These are phyloP conservation scores for Polydrusus tereticollis DNA, from an alignment of 2,888 invertebrate genomes.

Conservation along the genomic window DNA sequence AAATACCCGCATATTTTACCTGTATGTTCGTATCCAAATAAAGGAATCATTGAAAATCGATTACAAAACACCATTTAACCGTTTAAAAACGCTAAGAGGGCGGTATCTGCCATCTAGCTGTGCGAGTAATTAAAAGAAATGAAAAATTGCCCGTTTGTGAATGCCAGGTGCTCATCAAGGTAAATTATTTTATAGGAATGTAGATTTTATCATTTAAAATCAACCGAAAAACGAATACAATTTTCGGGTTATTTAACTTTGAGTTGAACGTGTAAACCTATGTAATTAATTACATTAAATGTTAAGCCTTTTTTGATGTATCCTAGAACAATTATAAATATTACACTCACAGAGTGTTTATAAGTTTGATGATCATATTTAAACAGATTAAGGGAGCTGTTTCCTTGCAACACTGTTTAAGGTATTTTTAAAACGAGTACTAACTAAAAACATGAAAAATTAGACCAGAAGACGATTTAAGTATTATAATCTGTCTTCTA, in stretches of 20 bases:
- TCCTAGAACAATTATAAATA: no score
- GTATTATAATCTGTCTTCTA: no score
- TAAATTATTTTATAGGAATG: conserved; percentile 41
- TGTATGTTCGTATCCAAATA: not conserved
- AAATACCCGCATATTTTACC: not conserved
- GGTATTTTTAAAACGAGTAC: no score
- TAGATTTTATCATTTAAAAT: conserved; percentile 49
- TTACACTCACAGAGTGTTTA: no score
- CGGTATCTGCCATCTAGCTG: conserved; percentile 44
- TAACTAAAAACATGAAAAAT: no score
- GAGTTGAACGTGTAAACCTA: not conserved
- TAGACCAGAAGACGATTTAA: no score
- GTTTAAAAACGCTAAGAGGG: conserved; percentile 35
- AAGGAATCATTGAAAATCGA: not conserved
- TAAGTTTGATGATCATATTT: no score
- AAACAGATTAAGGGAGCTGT: no score
- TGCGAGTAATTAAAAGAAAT: conserved; percentile 48
- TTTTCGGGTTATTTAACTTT: conserved; percentile 33
- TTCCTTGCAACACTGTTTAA: no score
- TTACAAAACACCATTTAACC: conserved; percentile 27
- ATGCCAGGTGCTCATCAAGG: conserved; percentile 46
- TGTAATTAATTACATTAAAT: not conserved
- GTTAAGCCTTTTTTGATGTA: no score
- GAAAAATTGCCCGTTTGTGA: conserved; percentile 42
- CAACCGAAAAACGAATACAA: conserved; percentile 42